Evolutionary conservation across 2,113 vertebrate genomes (phyloP), one percentile per base, ranked within the genome.

Genomic region (Ancistrus triradiatus): DNA sequence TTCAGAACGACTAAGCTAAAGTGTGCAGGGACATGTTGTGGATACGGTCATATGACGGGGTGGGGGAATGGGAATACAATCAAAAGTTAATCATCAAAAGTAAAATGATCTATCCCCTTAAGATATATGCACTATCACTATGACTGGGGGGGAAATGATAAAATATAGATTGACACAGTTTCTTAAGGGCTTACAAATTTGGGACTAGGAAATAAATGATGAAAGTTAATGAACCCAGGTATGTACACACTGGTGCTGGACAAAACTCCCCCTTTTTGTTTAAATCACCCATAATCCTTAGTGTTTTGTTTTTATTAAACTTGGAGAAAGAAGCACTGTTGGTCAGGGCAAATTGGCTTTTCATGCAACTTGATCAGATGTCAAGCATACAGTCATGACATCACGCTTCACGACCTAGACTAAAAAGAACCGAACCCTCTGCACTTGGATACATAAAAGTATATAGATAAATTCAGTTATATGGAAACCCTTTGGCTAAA

Each of bases 401-500:
- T 75, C 78, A 80, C 78, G 84, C 72, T 73, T 72, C 74, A 73
- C 78, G 78, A 66, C 72, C 73, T 75, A 79, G 60, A 77, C 75
- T 66, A 73, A 68, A n/a, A 76, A 56, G 66, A 69, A 74, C 61
- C 69, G 66, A 81, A 74, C 75, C 80, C 77, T 78, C 77, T 63
- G 77, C 66, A 63, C 22, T 70, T 57, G 62, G 72, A 83, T 83
- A 82, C 79, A 84, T 80, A 78, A 76, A 64, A 61, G 59, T 78
- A 77, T 77, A 81, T 22, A 69, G 11, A 62, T 10, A 53, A n/a
- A n/a, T n/a, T n/a, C n/a, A n/a, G 35, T 28, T 46, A 79, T 77
- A 71, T 72, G 60, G 74, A 81, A 85, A 85, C 80, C 85, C 86
- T 87, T 88, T 88, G 87, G 88, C 84, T 86, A 88, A 84, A 89